Percentiles rank a stretch among this genome's conserved stretches.
These are phyloP conservation scores for Malacoctenus gilli DNA, from an alignment of 2,797 vertebrate genomes.

Conservation along the genomic window DNA sequence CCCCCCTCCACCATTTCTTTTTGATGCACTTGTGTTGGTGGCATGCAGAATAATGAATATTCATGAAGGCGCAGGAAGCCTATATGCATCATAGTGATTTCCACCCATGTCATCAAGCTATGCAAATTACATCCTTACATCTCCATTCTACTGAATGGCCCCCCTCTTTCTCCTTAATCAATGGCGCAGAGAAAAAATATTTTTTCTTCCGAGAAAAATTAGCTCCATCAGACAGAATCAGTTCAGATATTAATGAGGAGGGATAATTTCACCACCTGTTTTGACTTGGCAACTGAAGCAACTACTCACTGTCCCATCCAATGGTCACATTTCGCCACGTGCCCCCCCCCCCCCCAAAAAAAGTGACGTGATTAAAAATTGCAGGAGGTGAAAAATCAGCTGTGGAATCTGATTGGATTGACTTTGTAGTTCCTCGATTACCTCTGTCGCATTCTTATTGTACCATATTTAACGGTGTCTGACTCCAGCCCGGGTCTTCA, in stretches of 20 bases:
- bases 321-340: slow-evolving; percentile 19
- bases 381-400: not conserved
- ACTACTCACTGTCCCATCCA: slow-evolving; percentile 21
- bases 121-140: slow-evolving; percentile 70
- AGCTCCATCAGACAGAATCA: slow-evolving; percentile 39
- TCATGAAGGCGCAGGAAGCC: slow-evolving; percentile 59
- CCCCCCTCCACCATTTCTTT: slow-evolving; percentile 56
- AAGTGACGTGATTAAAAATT: slow-evolving; percentile 6
- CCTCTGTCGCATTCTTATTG: not conserved
- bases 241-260: slow-evolving; percentile 53
- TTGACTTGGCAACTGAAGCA: slow-evolving; percentile 32
- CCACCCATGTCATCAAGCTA: slow-evolving; percentile 68
- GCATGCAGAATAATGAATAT: slow-evolving; percentile 67
- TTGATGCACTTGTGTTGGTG: slow-evolving; percentile 60
- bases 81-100: slow-evolving; percentile 70
- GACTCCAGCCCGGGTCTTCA: not conserved
- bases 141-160: slow-evolving; percentile 39
- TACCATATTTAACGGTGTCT: not conserved
- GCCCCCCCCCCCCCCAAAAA: slow-evolving; percentile 6
- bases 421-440: not conserved
- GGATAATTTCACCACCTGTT: slow-evolving; percentile 46
- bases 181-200: slow-evolving; percentile 62
- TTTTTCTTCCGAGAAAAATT: slow-evolving; percentile 53
- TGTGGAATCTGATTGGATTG: not conserved
- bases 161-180: slow-evolving; percentile 64